phyloP scores from a whole-genome alignment of 2,888 invertebrate genomes.

The Sisyra terminalis region DNA sequence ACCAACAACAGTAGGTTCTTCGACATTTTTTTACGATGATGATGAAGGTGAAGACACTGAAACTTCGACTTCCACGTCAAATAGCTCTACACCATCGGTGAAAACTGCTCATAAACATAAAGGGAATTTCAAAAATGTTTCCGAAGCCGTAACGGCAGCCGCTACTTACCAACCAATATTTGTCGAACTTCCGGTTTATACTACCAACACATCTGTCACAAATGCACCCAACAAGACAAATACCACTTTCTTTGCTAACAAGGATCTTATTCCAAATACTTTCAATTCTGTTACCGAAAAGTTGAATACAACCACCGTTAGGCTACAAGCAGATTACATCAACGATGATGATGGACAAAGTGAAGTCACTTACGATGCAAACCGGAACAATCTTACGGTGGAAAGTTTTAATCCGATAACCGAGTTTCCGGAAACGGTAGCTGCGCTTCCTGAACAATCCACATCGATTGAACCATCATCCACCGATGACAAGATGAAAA shows the following conservation, averaged over 20 bases:
- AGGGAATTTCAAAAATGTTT: too few species aligned
- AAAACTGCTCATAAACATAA: too few species aligned
- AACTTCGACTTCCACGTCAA: neutral
- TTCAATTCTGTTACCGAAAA: constrained; percentile 1
- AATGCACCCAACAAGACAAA: neutral
- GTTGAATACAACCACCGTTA: neutral
- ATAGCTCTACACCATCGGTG: too few species aligned
- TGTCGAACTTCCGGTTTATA: neutral
- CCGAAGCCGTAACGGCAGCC: too few species aligned
- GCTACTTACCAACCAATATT: neutral
- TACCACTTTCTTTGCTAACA: neutral
- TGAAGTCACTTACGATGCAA: neutral
- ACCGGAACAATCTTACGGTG: too few species aligned
- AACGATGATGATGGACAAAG: neutral
- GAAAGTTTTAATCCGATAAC: too few species aligned
- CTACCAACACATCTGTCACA: neutral
- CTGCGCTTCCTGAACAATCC: too few species aligned
- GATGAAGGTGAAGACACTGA: neutral
- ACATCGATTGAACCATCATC: neutral
- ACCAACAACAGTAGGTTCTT: too few species aligned
- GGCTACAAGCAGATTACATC: neutral
- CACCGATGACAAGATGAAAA: neutral
- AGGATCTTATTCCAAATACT: neutral
- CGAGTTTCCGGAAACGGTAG: too few species aligned
- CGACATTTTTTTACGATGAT: too few species aligned